Percentiles rank a stretch among this genome's conserved stretches.
Conservation (phyloP, 2,888 invertebrate genomes). For the Diaphora mendica region DNA sequence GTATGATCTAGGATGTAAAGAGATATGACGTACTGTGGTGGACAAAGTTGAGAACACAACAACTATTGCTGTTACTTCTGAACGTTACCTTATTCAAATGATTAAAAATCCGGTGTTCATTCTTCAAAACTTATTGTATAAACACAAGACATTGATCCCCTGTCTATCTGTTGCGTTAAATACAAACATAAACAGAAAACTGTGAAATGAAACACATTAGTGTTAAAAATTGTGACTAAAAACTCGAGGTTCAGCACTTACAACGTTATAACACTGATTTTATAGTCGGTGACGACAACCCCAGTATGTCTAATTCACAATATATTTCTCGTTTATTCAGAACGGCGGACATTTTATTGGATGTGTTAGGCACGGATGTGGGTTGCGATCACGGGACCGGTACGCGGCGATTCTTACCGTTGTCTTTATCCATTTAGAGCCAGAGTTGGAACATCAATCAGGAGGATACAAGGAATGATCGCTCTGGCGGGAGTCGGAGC, state of each 20-base stretch:
- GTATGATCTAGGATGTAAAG: background rate
- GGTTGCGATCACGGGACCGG: slow-evolving; percentile 21
- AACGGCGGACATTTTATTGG: slow-evolving; percentile 30
- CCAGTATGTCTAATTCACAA: slow-evolving; percentile 22
- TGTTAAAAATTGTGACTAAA: background rate
- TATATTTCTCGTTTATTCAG: slow-evolving; percentile 33
- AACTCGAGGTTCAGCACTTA: slow-evolving; percentile 24
- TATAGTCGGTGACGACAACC: slow-evolving; percentile 27
- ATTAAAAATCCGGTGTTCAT: background rate
- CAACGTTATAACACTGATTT: slow-evolving; percentile 33
- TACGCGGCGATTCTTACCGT: slow-evolving; percentile 49
- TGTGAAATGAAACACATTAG: slow-evolving; percentile 10
- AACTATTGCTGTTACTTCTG: too few relatives aligned
- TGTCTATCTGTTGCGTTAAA: background rate
- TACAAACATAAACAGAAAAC: background rate
- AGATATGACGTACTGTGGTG: background rate
- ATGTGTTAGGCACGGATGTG: slow-evolving; percentile 26
- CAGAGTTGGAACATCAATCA: slow-evolving; percentile 41
- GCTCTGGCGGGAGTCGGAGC: slow-evolving; percentile 40
- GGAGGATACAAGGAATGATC: slow-evolving; percentile 37
- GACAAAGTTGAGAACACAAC: background rate
- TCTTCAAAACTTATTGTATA: background rate
- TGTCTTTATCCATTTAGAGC: slow-evolving; percentile 57
- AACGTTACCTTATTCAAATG: background rate
- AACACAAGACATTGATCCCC: background rate